phyloP scores from a whole-genome alignment of 2,113 vertebrate genomes.

The Alligator mississippiensis region DNA sequence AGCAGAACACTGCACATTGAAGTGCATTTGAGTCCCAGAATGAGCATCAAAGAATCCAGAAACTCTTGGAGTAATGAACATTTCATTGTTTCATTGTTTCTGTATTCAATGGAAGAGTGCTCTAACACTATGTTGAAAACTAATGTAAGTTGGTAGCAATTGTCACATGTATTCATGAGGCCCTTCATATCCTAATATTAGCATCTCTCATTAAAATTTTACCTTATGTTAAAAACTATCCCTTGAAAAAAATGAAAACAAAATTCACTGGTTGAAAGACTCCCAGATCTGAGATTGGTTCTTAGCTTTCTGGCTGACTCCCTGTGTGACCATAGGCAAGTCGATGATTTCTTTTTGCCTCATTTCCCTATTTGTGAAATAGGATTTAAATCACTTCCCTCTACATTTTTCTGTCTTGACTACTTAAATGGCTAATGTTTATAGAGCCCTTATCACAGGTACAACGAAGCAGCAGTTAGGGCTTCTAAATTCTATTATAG shows the following conservation, averaged over 20 bases:
- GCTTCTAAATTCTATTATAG: background rate
- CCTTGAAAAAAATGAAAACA: slow-evolving; percentile 18
- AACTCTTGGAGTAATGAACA: slow-evolving; percentile 6
- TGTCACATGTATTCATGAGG: slow-evolving; percentile 16
- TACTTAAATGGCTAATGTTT: background rate
- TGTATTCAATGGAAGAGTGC: too few species aligned
- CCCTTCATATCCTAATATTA: slow-evolving; percentile 22
- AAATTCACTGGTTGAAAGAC: background rate
- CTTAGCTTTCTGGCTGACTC: slow-evolving; percentile 2
- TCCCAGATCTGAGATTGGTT: slow-evolving; percentile 6
- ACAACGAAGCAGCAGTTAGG: background rate
- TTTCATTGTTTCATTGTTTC: too few species aligned
- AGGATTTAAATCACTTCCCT: background rate
- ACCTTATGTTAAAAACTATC: slow-evolving; percentile 3
- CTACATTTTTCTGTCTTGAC: background rate
- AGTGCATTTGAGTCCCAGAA: slow-evolving; percentile 3
- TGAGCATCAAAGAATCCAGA: slow-evolving; percentile 13
- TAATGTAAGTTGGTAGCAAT: background rate
- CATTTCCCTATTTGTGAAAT: background rate
- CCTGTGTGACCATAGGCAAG: background rate
- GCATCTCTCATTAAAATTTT: slow-evolving; percentile 1
- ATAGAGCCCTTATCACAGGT: background rate
- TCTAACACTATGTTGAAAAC: too few species aligned
- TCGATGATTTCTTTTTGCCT: background rate
- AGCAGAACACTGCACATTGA: background rate